These are phyloP conservation scores for Eristalinus sepulchralis DNA, from an alignment of 2,888 invertebrate genomes.

Conservation along the genomic window DNA sequence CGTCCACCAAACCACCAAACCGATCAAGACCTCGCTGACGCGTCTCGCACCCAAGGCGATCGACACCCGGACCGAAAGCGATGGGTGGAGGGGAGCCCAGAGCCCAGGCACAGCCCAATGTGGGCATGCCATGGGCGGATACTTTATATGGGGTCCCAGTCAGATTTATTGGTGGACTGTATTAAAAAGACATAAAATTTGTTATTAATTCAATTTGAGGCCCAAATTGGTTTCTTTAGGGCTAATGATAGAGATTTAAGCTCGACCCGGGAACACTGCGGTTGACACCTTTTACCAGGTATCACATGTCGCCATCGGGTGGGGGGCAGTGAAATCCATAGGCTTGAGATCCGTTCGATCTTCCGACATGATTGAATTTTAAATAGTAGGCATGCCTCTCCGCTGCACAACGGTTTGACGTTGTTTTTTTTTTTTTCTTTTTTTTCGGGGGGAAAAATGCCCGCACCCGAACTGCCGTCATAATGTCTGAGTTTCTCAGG, in stretches of 20 bases:
- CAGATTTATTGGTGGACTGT: constrained; percentile 66
- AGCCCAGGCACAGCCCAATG: constrained; percentile 35
- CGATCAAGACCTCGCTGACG: constrained; percentile 8
- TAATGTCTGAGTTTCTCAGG: constrained; percentile 24
- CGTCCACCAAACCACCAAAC: neutral
- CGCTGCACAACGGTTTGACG: neutral
- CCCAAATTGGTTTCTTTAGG: constrained; percentile 51
- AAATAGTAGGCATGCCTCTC: constrained; percentile 5
- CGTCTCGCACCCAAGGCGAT: constrained; percentile 33
- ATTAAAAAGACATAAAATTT: constrained; percentile 71
- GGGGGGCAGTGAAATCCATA: constrained; percentile 43
- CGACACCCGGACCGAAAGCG: neutral
- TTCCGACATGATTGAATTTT: constrained; percentile 43
- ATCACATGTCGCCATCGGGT: constrained; percentile 31
- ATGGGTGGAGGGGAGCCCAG: constrained; percentile 11
- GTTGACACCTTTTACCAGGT: constrained; percentile 68
- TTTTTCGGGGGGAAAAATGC: neutral
- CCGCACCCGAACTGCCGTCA: neutral
- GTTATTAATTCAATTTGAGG: constrained; percentile 67
- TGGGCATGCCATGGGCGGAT: constrained; percentile 66
- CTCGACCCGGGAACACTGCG: constrained; percentile 56
- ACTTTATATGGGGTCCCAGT: constrained; percentile 62
- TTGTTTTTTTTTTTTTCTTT: neutral
- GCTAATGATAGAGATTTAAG: constrained; percentile 62
- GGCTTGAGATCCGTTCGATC: constrained; percentile 42